phyloP scores from a whole-genome alignment of 1,140 invertebrate species.

The Lasioglossum albipes region DNA sequence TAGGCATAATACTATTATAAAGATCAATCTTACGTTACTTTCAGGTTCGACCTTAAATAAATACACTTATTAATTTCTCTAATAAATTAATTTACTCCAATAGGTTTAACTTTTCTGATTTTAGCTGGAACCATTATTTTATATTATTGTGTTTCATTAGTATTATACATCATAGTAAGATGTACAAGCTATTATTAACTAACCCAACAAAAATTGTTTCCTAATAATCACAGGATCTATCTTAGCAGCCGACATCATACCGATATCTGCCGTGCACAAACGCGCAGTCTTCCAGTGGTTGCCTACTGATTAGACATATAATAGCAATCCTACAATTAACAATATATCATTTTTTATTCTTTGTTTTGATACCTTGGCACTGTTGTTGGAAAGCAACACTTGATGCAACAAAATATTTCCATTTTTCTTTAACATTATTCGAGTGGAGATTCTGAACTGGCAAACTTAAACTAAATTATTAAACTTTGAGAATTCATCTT shows the following conservation, averaged over 20 bases:
- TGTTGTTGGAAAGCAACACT: constrained; percentile 55
- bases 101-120: constrained; percentile 78
- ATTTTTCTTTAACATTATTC: neutral
- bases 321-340: constrained; percentile 64
- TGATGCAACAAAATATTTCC: constrained; percentile 2
- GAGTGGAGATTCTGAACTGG: neutral
- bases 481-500: neutral
- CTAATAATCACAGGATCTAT: constrained; percentile 80
- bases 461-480: neutral
- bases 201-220: constrained; percentile 76
- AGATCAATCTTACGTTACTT: constrained; percentile 78
- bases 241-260: constrained; percentile 79
- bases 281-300: constrained; percentile 78
- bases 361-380: constrained; percentile 54
- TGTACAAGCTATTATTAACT: constrained; percentile 66
- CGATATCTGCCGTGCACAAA: constrained; percentile 77
- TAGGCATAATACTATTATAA: constrained; percentile 63
- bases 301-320: constrained; percentile 69
- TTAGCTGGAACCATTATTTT: constrained; percentile 75
- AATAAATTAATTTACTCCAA: constrained; percentile 79
- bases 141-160: constrained; percentile 67
- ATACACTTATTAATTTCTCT: constrained; percentile 69
- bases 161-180: constrained; percentile 68
- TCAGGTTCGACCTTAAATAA: constrained; percentile 77
- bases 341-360: constrained; percentile 62